Conservation (phyloP, 64 coral and sea anemone genomes). For the Montipora capricornis region DNA sequence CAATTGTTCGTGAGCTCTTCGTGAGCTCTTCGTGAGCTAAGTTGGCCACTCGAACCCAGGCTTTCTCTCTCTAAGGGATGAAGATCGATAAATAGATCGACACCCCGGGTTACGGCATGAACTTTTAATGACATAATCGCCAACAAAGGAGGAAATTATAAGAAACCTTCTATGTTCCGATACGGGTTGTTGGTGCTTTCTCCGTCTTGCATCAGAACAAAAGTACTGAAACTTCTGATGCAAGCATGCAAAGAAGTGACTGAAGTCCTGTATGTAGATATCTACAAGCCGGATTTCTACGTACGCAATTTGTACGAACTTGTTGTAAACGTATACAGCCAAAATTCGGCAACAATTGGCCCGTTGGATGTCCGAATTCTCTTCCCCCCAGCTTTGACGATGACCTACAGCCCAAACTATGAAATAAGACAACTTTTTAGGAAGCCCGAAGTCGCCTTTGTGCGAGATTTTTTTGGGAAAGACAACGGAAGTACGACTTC, state of each 20-base stretch:
- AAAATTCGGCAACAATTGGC: background rate
- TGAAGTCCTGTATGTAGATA: conserved; percentile 83
- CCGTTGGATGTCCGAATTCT: conserved; percentile 77
- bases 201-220: conserved; percentile 70
- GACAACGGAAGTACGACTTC: background rate
- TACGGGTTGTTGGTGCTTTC: conserved; percentile 85
- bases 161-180: conserved; percentile 65
- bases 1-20: background rate
- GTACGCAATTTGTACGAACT: conserved; percentile 53
- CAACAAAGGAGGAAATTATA: too few relatives aligned
- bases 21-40: too few relatives aligned
- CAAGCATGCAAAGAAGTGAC: conserved; percentile 73
- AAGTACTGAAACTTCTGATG: conserved; percentile 56
- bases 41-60: background rate
- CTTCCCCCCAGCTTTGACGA: conserved; percentile 41
- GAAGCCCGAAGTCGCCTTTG: conserved; percentile 79
- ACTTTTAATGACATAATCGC: too few relatives aligned
- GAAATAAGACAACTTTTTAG: conserved; percentile 54
- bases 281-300: conserved; percentile 63
- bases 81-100: too few relatives aligned
- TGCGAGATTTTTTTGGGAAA: conserved; percentile 53
- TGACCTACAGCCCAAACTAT: background rate
- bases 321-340: conserved; percentile 57
- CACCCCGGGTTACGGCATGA: too few relatives aligned
- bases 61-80: too few relatives aligned